Conservation (phyloP, 2,797 vertebrate species). For the Yasuhikotakia modesta region DNA sequence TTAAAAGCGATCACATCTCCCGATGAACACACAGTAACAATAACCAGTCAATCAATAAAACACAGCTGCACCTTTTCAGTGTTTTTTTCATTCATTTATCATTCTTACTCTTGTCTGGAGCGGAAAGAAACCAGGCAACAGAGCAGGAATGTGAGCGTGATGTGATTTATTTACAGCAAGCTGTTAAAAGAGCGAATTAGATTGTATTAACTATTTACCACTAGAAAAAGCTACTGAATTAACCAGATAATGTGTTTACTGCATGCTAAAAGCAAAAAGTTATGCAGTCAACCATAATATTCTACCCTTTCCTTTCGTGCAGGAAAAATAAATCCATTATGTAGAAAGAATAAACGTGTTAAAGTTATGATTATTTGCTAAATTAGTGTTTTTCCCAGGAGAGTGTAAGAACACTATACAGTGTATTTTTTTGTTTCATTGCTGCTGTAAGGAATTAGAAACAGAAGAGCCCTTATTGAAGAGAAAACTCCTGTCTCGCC, state of each 20-base stretch:
- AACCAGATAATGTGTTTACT: not conserved
- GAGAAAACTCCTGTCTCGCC: constrained; percentile 43
- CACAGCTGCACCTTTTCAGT: constrained; percentile 35
- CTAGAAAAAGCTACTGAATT: constrained; percentile 19
- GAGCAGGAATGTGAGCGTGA: not conserved
- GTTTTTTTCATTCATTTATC: not conserved
- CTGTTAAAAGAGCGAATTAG: not conserved
- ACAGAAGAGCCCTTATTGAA: constrained; percentile 29
- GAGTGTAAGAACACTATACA: not conserved
- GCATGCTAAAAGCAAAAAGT: no score
- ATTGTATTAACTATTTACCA: constrained; percentile 27
- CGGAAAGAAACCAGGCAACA: not conserved
- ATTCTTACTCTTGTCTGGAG: not conserved
- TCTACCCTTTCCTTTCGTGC: not conserved
- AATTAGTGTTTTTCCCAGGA: not conserved
- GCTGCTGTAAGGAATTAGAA: not conserved
- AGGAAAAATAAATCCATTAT: not conserved
- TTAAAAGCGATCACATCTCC: constrained; percentile 60
- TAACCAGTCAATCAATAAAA: constrained; percentile 62
- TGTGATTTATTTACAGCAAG: not conserved
- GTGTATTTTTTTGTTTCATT: not conserved
- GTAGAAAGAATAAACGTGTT: no score
- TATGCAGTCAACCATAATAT: not conserved
- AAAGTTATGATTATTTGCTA: not conserved
- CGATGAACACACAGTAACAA: constrained; percentile 57